Evolutionary conservation across 1,140 invertebrate species (phyloP), one percentile per base, ranked within the genome.

Genomic region (Steinernema feltiae): DNA sequence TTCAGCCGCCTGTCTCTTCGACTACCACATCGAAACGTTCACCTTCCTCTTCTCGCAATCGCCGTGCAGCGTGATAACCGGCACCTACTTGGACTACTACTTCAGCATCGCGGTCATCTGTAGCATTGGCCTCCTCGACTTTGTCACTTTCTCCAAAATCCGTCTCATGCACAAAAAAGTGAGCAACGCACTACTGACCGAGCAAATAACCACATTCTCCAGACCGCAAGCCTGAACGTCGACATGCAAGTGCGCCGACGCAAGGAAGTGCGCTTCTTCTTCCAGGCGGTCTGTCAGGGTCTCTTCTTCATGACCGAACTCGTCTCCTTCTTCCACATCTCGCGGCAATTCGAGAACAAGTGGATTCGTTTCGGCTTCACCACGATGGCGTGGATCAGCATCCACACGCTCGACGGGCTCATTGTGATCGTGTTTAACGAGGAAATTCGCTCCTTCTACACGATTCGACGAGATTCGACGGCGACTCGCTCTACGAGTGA

Each of bases 251-350:
- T 7, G 18, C 35, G 35, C 18, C 35, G 35, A 7, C 35, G 35
- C 35, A 41, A 41, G 35, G 71, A 72, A 72, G 46, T 72, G 31
- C 3, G 71, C 7, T 72, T 72, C 30, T 30, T 72, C 0, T 46
- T 46, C 41, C 71, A 72, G 3, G 48, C 71, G 1, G 31, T 72
- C 12, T 46, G 32, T 30, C 71, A 72, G 17, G 71, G 71, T 1
- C n/a, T 30, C 32, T 30, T 72, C 17, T 72, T 72, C 21, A 72
- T 72, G 71, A 27, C 48, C 17, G 71, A 72, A 72, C 35, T 72
- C 7, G n/a, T 72, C 3, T 31, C 71, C 35, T 72, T 46, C 21
- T 72, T 72, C 21, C 46, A 46, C 18, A 48, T 72, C 21, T 48
- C 71, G 3, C 31, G 18, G 32, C 48, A 72, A 18, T 72, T 72